Evolutionary conservation across 2,797 vertebrate species (phyloP).

Genomic region (Otolemur crassicaudatus): DNA sequence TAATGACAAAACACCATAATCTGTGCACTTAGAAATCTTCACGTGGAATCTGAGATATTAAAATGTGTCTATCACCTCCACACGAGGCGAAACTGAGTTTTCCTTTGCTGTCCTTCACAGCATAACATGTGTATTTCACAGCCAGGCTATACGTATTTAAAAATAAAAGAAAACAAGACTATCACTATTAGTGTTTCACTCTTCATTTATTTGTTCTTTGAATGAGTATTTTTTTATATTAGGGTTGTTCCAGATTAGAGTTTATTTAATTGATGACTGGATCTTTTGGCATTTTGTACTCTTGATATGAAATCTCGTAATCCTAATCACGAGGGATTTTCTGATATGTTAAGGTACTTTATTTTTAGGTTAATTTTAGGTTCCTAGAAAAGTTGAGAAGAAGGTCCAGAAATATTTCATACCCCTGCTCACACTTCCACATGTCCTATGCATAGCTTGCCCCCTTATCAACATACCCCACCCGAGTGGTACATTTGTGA

Average conservation of each 20-base stretch:
- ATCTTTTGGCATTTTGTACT: neutral
- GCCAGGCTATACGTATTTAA: neutral
- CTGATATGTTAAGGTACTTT: neutral
- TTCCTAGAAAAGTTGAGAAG: neutral
- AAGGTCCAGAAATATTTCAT: neutral
- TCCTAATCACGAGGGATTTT: neutral
- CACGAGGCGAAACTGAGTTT: neutral
- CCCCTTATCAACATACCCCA: neutral
- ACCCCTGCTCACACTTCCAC: neutral
- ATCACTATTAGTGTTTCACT: neutral
- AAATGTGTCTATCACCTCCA: constrained; percentile 6
- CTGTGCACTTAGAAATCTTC: constrained; percentile 11
- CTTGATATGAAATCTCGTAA: constrained; percentile 1
- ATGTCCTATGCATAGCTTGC: neutral
- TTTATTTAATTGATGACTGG: neutral
- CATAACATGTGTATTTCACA: constrained; percentile 8
- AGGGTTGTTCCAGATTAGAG: neutral
- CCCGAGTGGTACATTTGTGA: neutral
- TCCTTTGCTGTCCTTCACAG: neutral
- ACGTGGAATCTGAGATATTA: constrained; percentile 36
- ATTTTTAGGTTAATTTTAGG: neutral
- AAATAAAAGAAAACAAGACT: neutral
- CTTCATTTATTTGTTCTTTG: neutral
- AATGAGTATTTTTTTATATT: neutral
- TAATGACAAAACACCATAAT: neutral